Evolutionary conservation across 2,888 invertebrate species (phyloP).

Genomic region (Yponomeuta sedellus): DNA sequence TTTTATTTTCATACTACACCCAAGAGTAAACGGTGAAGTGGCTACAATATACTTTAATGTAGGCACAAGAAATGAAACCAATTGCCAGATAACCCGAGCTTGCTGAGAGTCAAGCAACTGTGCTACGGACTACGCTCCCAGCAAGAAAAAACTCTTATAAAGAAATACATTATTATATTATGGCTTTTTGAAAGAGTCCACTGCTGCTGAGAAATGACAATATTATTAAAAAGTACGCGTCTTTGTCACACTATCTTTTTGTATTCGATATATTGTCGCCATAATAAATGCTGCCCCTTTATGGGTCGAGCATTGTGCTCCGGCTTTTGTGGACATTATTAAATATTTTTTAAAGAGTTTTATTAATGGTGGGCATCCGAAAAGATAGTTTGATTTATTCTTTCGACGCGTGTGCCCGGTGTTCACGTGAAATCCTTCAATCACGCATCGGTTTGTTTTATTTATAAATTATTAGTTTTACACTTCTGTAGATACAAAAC

Average conservation of each 20-base stretch:
- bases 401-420: conserved; percentile 73
- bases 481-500: not conserved
- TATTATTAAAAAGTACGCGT: conserved; percentile 76
- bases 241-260: conserved; percentile 77
- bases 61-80: not conserved
- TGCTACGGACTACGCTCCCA: conserved; percentile 52
- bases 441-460: conserved; percentile 37
- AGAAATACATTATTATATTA: conserved; percentile 76
- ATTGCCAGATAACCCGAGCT: conserved; percentile 1
- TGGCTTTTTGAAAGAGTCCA: conserved; percentile 77
- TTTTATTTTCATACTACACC: no score
- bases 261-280: conserved; percentile 75
- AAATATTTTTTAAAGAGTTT: conserved; percentile 76
- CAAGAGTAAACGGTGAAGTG: no score
- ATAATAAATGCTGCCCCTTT: conserved; percentile 76
- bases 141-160: conserved; percentile 72
- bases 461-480: not conserved
- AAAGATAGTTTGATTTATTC: conserved; percentile 72
- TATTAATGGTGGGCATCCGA: conserved; percentile 74
- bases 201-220: conserved; percentile 77
- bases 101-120: conserved; percentile 5
- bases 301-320: conserved; percentile 69
- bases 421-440: conserved; percentile 59
- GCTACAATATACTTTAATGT: not conserved
- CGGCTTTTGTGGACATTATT: conserved; percentile 74